phyloP scores from a whole-genome alignment of 1,140 invertebrate genomes.

The Sitodiplosis mosellana region DNA sequence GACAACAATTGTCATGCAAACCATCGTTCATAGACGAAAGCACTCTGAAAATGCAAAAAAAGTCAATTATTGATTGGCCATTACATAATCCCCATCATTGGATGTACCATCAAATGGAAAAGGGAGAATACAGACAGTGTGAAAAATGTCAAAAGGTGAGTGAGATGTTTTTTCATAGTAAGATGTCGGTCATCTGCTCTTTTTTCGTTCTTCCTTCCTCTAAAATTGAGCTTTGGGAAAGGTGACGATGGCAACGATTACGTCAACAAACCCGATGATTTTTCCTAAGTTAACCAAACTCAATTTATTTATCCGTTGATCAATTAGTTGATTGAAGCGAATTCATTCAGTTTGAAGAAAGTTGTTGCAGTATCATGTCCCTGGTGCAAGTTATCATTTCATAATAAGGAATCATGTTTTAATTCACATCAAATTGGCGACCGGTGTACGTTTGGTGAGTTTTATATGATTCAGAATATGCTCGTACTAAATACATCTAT shows the following conservation, averaged over 20 bases:
- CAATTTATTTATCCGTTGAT: too few species aligned
- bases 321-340: constrained; percentile 72
- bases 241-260: neutral
- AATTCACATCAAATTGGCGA: constrained; percentile 80
- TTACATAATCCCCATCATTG: constrained; percentile 83
- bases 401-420: constrained; percentile 93
- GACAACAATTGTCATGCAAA: constrained; percentile 71
- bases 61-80: too few species aligned
- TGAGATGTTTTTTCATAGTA: too few species aligned
- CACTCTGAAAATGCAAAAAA: constrained; percentile 75
- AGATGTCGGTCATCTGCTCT: neutral
- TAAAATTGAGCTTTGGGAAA: too few species aligned
- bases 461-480: neutral
- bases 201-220: neutral
- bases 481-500: too few species aligned
- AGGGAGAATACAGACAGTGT: constrained; percentile 83
- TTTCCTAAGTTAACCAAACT: too few species aligned
- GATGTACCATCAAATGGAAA: constrained; percentile 83
- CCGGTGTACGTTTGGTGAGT: constrained; percentile 68
- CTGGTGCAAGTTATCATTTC: constrained; percentile 94
- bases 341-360: constrained; percentile 82
- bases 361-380: constrained; percentile 92
- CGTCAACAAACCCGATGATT: too few species aligned
- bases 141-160: too few species aligned
- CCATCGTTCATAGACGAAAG: constrained; percentile 85